Evolutionary conservation across 2,113 vertebrate species (phyloP).

Genomic region (Tautogolabrus adspersus): DNA sequence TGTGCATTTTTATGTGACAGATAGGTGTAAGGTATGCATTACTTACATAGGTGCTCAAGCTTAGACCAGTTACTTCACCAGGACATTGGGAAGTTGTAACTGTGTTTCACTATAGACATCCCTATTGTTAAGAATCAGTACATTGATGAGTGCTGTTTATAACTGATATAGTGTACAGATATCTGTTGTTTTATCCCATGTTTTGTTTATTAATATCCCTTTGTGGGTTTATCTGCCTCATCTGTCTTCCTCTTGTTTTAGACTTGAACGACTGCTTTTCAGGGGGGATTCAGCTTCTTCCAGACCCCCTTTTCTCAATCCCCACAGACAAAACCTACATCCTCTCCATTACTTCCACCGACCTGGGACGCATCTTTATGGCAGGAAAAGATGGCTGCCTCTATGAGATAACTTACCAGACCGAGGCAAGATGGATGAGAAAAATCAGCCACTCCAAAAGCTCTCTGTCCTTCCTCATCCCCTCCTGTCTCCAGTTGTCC

Average conservation of each 20-base stretch:
- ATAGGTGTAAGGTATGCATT: no score
- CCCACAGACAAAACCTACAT: slow-evolving; percentile 97
- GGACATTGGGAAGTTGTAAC: no score
- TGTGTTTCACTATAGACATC: no score
- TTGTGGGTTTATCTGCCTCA: slow-evolving; percentile 11
- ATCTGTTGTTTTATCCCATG: no score
- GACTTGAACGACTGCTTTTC: slow-evolving; percentile 94
- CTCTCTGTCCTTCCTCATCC: slow-evolving; percentile 92
- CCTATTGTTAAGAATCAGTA: no score
- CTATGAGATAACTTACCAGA: slow-evolving; percentile 98
- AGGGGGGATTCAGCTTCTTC: slow-evolving; percentile 94
- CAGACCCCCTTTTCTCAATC: slow-evolving; percentile 95
- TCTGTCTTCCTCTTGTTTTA: slow-evolving; percentile 42
- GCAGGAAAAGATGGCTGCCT: slow-evolving; percentile 97
- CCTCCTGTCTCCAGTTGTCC: slow-evolving; percentile 94
- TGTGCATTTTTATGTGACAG: no score
- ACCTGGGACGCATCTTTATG: slow-evolving; percentile 94
- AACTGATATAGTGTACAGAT: no score
- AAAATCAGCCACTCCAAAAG: slow-evolving; percentile 99
- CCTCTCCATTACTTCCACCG: slow-evolving; percentile 91
- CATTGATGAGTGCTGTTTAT: no score
- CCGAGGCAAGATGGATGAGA: slow-evolving; percentile 97
- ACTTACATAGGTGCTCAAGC: no score
- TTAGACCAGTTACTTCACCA: no score
- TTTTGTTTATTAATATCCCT: not conserved